Evolutionary conservation across 1,140 invertebrate species (phyloP).

Genomic region (Drosophila asahinai): DNA sequence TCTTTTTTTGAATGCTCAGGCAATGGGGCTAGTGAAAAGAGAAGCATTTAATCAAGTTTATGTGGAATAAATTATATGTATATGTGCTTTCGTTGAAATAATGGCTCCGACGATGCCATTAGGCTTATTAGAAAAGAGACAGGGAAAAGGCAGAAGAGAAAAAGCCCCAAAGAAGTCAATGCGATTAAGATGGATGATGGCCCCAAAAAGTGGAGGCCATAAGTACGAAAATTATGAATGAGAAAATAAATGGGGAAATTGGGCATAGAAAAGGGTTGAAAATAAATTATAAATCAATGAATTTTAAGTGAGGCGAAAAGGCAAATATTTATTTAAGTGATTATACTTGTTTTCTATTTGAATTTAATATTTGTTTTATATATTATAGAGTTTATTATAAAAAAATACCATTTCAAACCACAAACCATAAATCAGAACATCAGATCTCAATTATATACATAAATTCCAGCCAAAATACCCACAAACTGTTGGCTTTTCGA

Average conservation of each 20-base stretch:
- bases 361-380: neutral
- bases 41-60: slow-evolving; percentile 76
- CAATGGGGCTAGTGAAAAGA: slow-evolving; percentile 24
- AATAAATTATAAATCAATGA: slow-evolving; percentile 15
- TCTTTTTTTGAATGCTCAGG: slow-evolving; percentile 59
- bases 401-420: neutral
- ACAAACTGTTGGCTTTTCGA: slow-evolving; percentile 12
- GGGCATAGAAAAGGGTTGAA: slow-evolving; percentile 7
- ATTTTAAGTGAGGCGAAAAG: slow-evolving; percentile 5
- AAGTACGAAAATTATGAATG: slow-evolving; percentile 21
- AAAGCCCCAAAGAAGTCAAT: slow-evolving; percentile 32
- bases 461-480: slow-evolving; percentile 3
- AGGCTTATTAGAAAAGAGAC: slow-evolving; percentile 70
- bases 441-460: neutral
- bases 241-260: neutral
- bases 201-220: slow-evolving; percentile 17
- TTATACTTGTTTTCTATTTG: neutral
- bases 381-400: neutral
- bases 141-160: no score
- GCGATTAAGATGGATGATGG: slow-evolving; percentile 45
- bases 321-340: neutral
- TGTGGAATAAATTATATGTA: slow-evolving; percentile 61
- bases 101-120: slow-evolving; percentile 50
- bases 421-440: neutral
- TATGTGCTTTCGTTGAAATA: slow-evolving; percentile 19